Percentiles rank a stretch among this genome's conserved stretches.
Conservation (phyloP, 2,113 vertebrate species). For the Bolborhynchus lineola region DNA sequence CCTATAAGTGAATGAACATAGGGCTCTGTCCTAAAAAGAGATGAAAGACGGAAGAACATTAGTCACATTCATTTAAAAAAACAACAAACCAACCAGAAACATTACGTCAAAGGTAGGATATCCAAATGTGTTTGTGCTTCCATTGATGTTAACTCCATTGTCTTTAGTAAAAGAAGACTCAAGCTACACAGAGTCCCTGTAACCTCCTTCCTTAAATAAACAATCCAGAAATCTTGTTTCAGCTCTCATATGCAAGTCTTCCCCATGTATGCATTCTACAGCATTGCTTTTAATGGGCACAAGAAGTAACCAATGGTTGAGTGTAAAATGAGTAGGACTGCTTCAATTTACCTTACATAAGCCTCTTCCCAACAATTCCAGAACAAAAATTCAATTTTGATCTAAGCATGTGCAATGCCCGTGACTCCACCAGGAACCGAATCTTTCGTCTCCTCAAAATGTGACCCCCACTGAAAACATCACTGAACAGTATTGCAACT, state of each 20-base stretch:
- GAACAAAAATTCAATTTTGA: not conserved
- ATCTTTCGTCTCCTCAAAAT: not conserved
- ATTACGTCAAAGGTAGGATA: not conserved
- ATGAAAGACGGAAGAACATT: not conserved
- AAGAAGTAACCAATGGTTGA: not conserved
- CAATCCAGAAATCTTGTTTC: not conserved
- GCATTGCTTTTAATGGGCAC: not conserved
- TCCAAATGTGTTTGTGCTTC: not conserved
- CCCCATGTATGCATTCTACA: not conserved
- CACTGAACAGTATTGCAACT: not conserved
- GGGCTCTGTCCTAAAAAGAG: constrained; percentile 45
- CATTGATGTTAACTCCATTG: not conserved
- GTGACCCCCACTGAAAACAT: not conserved
- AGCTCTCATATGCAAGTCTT: not conserved
- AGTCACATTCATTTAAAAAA: not conserved
- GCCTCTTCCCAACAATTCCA: not conserved
- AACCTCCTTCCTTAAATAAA: not conserved
- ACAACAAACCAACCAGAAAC: not conserved
- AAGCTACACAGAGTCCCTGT: not conserved
- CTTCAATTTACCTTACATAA: not conserved
- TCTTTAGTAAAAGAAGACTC: not conserved
- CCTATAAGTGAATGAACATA: not conserved
- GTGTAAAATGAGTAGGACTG: not conserved
- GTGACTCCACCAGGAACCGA: not conserved
- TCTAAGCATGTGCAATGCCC: not conserved